Base-by-base conservation (phyloP, 64 coral and sea anemone genomes). In the Montipora cactus region DNA sequence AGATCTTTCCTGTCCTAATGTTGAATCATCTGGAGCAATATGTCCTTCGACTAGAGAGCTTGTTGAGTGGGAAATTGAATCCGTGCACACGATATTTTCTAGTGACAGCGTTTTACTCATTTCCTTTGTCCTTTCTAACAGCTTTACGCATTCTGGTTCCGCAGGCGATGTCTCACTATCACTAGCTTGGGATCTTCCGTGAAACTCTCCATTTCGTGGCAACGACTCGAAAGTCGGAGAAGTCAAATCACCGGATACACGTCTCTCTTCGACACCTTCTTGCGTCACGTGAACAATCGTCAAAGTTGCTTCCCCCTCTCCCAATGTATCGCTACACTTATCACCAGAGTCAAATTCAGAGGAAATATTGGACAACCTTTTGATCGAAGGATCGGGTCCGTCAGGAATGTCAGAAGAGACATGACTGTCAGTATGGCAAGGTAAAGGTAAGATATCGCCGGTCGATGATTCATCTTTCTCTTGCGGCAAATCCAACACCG, bases 331-430 rank as follows among this genome's bases (percentile, higher is more conserved):
- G 44, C 77, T 86, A 8, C 62, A 92, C 72, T 85, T 78, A 46
- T 92, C 93, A 45, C 18, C 69, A 50, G 83, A 98, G 70, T 98
- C 96, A 23, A 95, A 79, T n/a, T 98, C 96, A 4, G 96, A 95
- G 7, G 96, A 98, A 44, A 98, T 82, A 74, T 95, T 79, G 19
- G 93, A 98, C 1, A 59, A 68, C 11, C 89, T 77, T 52, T 95
- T 76, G 5, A 22, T 10, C 19, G 20, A 8, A 44, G 88, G 21
- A 22, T 95, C 88, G 14, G 8, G 13, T 13, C 25, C 25, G 22
- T 95, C 88, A 5, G 18, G 59, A 2, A 44, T 14, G 61, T 84
- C 61, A 4, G 61, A 47, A 47, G 44, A 1, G 18, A 47, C 61
- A 20, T 19, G 61, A 48, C 7, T 49, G 5, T 69, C 14, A n/a